A percentile compares a stretch with the other conserved stretches of the same genome.
These are phyloP conservation scores for Bettongia penicillata DNA, from an alignment of 2,113 vertebrate genomes.

Conservation along the genomic window DNA sequence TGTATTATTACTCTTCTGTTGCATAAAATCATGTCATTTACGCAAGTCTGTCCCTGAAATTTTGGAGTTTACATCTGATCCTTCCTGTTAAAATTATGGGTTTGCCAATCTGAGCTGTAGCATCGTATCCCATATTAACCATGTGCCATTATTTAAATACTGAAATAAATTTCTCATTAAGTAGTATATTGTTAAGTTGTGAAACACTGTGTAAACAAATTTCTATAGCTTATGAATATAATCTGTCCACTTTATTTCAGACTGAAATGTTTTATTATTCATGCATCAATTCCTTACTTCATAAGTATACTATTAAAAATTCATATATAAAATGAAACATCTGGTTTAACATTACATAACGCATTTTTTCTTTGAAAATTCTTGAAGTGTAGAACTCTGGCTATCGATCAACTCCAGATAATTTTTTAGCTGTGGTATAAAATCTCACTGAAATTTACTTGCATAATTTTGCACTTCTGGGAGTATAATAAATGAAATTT, in stretches of 20 bases:
- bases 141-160: background rate
- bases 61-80: constrained; percentile 8
- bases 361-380: constrained; percentile 48
- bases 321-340: background rate
- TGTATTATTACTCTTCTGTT: constrained; percentile 22
- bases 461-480: constrained; percentile 49
- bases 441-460: constrained; percentile 44
- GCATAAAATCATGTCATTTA: constrained; percentile 6
- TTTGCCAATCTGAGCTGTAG: background rate
- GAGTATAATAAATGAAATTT: constrained; percentile 5
- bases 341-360: constrained; percentile 40
- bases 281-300: constrained; percentile 33
- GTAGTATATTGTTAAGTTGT: background rate
- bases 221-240: constrained; percentile 33
- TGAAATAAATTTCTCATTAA: background rate
- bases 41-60: background rate
- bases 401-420: constrained; percentile 30
- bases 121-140: background rate
- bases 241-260: constrained; percentile 37
- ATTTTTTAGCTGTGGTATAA: constrained; percentile 41
- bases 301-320: constrained; percentile 14
- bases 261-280: constrained; percentile 17
- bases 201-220: background rate
- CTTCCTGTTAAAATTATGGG: constrained; percentile 37
- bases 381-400: background rate